Evolutionary conservation across 1,140 invertebrate genomes (phyloP).

Genomic region (Heliconius eleuchia): DNA sequence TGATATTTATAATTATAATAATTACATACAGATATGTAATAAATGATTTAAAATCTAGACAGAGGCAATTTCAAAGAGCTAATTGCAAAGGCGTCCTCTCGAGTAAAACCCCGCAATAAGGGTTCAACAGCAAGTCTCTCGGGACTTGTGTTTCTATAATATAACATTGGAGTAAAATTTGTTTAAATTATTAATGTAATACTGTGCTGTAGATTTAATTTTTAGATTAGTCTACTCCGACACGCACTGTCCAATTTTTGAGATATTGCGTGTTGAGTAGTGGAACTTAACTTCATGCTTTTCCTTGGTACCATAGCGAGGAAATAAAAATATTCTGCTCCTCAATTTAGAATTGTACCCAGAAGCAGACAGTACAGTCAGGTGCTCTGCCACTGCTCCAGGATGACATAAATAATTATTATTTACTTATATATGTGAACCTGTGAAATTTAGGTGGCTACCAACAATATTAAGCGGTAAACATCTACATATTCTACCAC

Average conservation of each 20-base stretch:
- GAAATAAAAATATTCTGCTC: too few species aligned
- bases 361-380: too few species aligned
- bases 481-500: neutral
- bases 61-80: constrained; percentile 16
- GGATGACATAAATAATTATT: too few species aligned
- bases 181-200: neutral
- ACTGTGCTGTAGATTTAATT: too few species aligned
- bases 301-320: too few species aligned
- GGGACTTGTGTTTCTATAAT: neutral
- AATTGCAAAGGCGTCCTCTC: constrained; percentile 17
- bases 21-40: neutral
- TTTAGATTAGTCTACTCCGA: neutral
- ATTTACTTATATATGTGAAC: too few species aligned
- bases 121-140: neutral
- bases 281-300: too few species aligned
- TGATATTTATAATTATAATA: neutral
- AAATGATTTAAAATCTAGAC: constrained; percentile 19
- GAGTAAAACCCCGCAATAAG: constrained; percentile 9
- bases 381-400: too few species aligned
- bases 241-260: neutral
- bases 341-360: too few species aligned
- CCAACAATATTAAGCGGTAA: neutral
- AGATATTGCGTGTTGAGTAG: neutral
- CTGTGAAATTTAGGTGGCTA: too few species aligned
- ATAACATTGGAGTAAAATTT: constrained; percentile 2